Percentiles rank a stretch among this genome's conserved stretches.
Evolutionary conservation across 2,888 invertebrate species (phyloP).

Genomic region (Zaprionus lineosus): DNA sequence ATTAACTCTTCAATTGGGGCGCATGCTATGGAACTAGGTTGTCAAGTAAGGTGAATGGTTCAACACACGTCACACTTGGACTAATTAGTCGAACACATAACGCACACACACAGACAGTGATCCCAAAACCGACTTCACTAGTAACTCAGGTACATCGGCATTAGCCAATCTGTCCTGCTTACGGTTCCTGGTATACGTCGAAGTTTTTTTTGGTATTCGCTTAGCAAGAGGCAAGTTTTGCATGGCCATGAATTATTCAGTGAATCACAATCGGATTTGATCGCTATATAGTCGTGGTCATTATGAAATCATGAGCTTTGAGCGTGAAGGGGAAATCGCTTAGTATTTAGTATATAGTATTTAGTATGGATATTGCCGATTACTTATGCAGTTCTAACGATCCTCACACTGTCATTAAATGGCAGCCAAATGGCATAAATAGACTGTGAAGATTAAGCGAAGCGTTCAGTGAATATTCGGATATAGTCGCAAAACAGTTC

Average conservation of each 20-base stretch:
- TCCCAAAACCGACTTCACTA: no score
- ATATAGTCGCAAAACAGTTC: conserved; percentile 49
- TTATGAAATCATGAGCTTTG: conserved; percentile 35
- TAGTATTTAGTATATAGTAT: conserved; percentile 49
- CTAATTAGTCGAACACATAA: no score
- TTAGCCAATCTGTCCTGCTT: no score
- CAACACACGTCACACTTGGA: no score
- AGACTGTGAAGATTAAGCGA: conserved; percentile 35
- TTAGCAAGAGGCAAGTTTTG: conserved; percentile 37
- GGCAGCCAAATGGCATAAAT: conserved; percentile 62
- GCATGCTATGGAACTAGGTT: no score
- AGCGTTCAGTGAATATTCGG: conserved; percentile 68
- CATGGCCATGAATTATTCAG: conserved; percentile 68
- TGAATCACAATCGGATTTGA: conserved; percentile 11
- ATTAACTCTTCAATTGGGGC: no score
- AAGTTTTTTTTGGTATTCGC: not conserved
- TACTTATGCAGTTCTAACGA: conserved; percentile 51
- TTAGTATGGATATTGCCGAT: conserved; percentile 54
- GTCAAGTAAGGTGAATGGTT: no score
- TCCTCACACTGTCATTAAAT: conserved; percentile 19
- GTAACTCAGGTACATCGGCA: no score
- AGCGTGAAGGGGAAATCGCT: conserved; percentile 1
- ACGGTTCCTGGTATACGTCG: no score
- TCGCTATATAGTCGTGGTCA: conserved; percentile 22
- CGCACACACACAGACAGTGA: no score